phyloP scores from a whole-genome alignment of 2,797 vertebrate genomes.

The Darevskia nairensis region DNA sequence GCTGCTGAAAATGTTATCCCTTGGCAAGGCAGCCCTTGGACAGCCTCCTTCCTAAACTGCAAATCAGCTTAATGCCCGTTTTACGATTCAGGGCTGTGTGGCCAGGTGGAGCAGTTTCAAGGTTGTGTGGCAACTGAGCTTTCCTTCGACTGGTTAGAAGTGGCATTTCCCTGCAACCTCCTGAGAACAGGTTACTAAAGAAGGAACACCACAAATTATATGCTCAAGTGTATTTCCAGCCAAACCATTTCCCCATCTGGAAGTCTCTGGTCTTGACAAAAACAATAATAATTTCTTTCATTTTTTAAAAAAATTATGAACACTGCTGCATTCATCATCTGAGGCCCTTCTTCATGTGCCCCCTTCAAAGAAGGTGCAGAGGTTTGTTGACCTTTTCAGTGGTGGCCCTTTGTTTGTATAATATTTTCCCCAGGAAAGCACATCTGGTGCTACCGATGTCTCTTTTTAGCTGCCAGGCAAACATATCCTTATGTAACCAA shows the following conservation, averaged over 20 bases:
- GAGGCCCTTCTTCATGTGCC: too few species aligned
- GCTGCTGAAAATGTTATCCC: constrained; percentile 8
- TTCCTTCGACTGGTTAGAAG: constrained; percentile 10
- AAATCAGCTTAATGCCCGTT: not conserved
- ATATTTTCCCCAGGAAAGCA: too few species aligned
- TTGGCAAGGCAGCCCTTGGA: constrained; percentile 28
- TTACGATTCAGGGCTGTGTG: constrained; percentile 18
- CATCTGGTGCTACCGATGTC: too few species aligned
- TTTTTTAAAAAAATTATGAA: too few species aligned
- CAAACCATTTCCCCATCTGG: constrained; percentile 49
- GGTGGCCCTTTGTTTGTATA: too few species aligned
- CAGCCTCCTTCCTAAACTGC: constrained; percentile 1
- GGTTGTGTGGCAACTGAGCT: constrained; percentile 43
- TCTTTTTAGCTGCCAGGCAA: too few species aligned
- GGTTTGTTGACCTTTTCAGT: too few species aligned
- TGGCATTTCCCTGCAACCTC: constrained; percentile 44
- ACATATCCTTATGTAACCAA: too few species aligned
- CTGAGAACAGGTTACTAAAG: constrained; percentile 37
- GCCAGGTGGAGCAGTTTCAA: constrained; percentile 44
- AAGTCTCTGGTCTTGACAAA: constrained; percentile 38
- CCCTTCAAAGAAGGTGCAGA: too few species aligned
- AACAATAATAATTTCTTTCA: too few species aligned
- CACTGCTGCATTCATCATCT: too few species aligned
- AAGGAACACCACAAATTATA: constrained; percentile 65
- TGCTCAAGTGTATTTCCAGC: constrained; percentile 39